These are phyloP conservation scores for Pantelozetes paolii DNA, from an alignment of 2,888 invertebrate genomes.

Conservation along the genomic window DNA sequence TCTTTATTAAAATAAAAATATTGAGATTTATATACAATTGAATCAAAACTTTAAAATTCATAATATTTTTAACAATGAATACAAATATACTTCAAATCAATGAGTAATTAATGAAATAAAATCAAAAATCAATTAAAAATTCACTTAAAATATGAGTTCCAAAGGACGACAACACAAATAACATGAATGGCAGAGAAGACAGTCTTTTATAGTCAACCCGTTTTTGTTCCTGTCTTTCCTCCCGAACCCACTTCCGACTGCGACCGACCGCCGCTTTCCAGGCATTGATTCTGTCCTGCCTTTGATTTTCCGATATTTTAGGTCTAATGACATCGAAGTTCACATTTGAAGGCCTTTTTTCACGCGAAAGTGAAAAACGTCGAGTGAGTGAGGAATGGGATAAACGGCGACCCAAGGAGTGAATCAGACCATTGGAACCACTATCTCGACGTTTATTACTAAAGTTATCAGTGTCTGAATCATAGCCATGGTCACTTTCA, in stretches of 20 bases:
- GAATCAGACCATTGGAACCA: too few relatives aligned
- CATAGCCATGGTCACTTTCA: not conserved
- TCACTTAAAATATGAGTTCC: slow-evolving; percentile 45
- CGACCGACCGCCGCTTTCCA: slow-evolving; percentile 95
- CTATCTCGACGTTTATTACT: too few relatives aligned
- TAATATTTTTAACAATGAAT: too few relatives aligned
- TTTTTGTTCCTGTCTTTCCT: slow-evolving; percentile 38
- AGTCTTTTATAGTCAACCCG: slow-evolving; percentile 61
- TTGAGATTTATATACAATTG: too few relatives aligned
- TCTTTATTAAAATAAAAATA: too few relatives aligned
- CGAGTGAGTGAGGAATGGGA: too few relatives aligned
- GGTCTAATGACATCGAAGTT: slow-evolving; percentile 28
- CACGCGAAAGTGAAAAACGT: slow-evolving; percentile 14
- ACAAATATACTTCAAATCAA: too few relatives aligned
- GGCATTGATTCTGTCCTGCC: slow-evolving; percentile 64
- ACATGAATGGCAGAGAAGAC: slow-evolving; percentile 71
- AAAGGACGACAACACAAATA: slow-evolving; percentile 70
- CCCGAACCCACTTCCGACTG: slow-evolving; percentile 73
- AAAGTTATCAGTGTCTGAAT: not conserved
- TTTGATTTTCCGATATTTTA: slow-evolving; percentile 62
- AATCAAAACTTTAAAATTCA: too few relatives aligned
- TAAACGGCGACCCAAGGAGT: too few relatives aligned
- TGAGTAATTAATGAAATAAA: too few relatives aligned
- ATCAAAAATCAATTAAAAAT: too few relatives aligned
- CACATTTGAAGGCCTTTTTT: too few relatives aligned